Conservation (phyloP, 2,113 vertebrate genomes). For the Misgurnus mizolepis region DNA sequence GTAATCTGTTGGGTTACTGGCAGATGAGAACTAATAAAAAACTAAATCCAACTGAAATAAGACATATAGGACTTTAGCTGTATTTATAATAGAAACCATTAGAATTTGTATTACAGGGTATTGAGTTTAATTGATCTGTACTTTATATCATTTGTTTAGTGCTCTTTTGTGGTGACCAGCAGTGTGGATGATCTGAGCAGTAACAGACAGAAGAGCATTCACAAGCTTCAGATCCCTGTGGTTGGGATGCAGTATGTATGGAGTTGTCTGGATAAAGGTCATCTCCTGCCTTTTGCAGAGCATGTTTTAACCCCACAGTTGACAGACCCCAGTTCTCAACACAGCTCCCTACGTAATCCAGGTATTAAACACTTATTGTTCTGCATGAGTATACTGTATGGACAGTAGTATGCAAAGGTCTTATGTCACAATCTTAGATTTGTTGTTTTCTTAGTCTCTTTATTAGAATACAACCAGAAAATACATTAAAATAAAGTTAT, state of each 20-base stretch:
- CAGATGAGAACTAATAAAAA: too few species aligned
- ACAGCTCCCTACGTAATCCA: background rate
- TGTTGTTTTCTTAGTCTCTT: too few species aligned
- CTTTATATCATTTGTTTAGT: conserved; percentile 69
- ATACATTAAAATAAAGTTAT: too few species aligned
- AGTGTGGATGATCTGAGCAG: conserved; percentile 70
- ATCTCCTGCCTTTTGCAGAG: conserved; percentile 67
- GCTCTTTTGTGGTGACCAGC: conserved; percentile 76
- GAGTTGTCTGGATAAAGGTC: conserved; percentile 71
- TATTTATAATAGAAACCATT: too few species aligned
- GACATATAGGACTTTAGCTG: too few species aligned
- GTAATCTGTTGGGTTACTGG: too few species aligned
- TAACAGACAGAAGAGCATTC: conserved; percentile 67
- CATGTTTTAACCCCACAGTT: conserved; percentile 54
- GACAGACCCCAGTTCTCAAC: background rate
- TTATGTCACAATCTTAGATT: too few species aligned
- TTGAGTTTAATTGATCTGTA: too few species aligned
- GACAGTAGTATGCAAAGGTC: too few species aligned
- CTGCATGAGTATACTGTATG: background rate
- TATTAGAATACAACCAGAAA: too few species aligned
- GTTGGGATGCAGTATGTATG: conserved; percentile 76
- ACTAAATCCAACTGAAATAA: too few species aligned
- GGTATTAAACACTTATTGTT: conserved; percentile 46
- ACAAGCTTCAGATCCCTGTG: conserved; percentile 72
- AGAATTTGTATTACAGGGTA: too few species aligned